Evolutionary conservation across 1,140 invertebrate genomes (phyloP).

Genomic region (Cydia amplana): DNA sequence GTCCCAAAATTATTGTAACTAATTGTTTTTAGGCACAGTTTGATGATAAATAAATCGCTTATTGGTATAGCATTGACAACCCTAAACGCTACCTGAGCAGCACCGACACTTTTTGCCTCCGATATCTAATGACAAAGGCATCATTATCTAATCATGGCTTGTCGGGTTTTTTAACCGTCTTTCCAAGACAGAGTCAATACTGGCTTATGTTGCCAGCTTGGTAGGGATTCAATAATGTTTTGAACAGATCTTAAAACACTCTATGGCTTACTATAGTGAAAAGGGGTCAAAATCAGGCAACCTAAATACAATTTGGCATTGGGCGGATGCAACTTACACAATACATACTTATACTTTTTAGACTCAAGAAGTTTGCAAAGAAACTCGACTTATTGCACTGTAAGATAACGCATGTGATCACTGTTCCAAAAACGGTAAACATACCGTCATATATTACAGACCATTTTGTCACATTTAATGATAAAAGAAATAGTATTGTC

Average conservation of each 20-base stretch:
- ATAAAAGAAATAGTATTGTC: too few relatives aligned
- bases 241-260: neutral
- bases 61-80: slow-evolving; percentile 39
- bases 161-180: slow-evolving; percentile 50
- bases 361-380: too few relatives aligned
- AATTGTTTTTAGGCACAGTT: too few relatives aligned
- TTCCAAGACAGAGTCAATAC: slow-evolving; percentile 23
- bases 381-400: too few relatives aligned
- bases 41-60: neutral
- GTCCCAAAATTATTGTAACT: too few relatives aligned
- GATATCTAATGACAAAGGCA: slow-evolving; percentile 68
- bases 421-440: too few relatives aligned
- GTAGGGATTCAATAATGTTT: neutral
- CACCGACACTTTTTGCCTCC: slow-evolving; percentile 59
- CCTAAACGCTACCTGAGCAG: slow-evolving; percentile 42
- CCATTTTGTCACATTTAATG: too few relatives aligned
- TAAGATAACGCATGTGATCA: too few relatives aligned
- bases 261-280: neutral
- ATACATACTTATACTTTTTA: too few relatives aligned
- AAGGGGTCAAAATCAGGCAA: neutral
- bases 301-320: neutral
- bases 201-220: neutral
- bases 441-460: too few relatives aligned
- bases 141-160: slow-evolving; percentile 66
- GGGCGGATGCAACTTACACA: too few relatives aligned